Conservation (phyloP, 92 coral and sea anemone genomes). For the Umimayanthus chanpuru region DNA sequence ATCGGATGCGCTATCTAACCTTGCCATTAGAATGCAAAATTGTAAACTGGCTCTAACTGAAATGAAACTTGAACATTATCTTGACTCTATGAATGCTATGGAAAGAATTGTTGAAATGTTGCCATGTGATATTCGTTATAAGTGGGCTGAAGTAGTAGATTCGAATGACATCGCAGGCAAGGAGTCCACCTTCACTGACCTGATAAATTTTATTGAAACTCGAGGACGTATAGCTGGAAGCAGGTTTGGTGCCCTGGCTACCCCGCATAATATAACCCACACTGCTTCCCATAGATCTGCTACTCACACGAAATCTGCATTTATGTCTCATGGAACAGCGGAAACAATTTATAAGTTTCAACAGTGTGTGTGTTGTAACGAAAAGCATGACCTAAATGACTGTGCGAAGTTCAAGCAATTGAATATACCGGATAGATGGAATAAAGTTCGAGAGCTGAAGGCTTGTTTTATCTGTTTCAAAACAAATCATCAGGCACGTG, state of each 20-base stretch:
- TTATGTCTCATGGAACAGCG: not conserved
- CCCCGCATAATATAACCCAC: not conserved
- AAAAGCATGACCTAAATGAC: not conserved
- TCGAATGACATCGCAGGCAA: not conserved
- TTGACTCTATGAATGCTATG: not conserved
- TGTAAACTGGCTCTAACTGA: not conserved
- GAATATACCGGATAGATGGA: not conserved
- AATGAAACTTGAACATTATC: not conserved
- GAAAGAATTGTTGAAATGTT: not conserved
- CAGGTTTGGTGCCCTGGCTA: not conserved
- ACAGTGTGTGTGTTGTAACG: not conserved
- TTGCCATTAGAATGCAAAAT: not conserved
- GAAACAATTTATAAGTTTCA: not conserved
- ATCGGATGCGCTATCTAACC: not conserved
- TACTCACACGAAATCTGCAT: not conserved
- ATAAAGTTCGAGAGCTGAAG: not conserved
- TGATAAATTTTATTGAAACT: not conserved
- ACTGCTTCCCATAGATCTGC: not conserved
- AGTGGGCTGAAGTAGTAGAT: not conserved
- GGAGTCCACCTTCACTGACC: not conserved
- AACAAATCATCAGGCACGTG: not conserved
- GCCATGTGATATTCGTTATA: not conserved
- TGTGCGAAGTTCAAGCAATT: not conserved
- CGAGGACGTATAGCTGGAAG: not conserved
- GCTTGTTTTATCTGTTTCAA: not conserved